Conservation (phyloP, 2,113 vertebrate genomes). For the Cyanoramphus novaezelandiae region DNA sequence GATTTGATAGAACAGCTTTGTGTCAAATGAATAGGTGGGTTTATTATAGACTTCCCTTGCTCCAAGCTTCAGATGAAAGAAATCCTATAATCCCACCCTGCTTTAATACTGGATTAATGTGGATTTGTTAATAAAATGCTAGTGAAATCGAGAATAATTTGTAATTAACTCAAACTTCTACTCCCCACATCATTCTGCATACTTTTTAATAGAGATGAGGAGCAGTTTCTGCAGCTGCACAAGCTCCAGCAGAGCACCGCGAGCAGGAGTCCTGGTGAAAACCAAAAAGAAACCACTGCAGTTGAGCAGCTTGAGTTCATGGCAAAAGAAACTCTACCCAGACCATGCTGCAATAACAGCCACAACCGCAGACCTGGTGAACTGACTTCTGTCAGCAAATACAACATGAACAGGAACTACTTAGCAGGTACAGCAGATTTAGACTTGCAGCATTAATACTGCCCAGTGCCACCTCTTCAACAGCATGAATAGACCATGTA, state of each 20-base stretch:
- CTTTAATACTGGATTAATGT: conserved; percentile 82
- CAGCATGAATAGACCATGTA: not conserved
- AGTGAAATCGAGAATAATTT: conserved; percentile 78
- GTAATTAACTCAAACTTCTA: conserved; percentile 77
- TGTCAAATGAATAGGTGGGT: conserved; percentile 71
- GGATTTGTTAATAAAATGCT: conserved; percentile 83
- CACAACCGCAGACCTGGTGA: not conserved
- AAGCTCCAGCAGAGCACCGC: not conserved
- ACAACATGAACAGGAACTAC: not conserved
- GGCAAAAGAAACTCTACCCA: not conserved
- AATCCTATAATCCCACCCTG: conserved; percentile 78
- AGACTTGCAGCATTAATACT: not conserved
- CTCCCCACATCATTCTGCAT: conserved; percentile 44
- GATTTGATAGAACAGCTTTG: conserved; percentile 68
- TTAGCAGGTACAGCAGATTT: not conserved
- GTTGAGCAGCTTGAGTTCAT: not conserved
- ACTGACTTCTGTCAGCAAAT: not conserved
- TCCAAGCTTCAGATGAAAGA: conserved; percentile 75
- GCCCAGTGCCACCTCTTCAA: not conserved
- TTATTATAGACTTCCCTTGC: conserved; percentile 74
- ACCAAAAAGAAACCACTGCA: not conserved
- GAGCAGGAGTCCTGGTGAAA: not conserved
- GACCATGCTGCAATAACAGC: not conserved
- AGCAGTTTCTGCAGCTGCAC: not conserved
- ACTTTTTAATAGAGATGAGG: conserved; percentile 59